Evolutionary conservation across 2,888 invertebrate species (phyloP).

Genomic region (Drosophila barbarae): DNA sequence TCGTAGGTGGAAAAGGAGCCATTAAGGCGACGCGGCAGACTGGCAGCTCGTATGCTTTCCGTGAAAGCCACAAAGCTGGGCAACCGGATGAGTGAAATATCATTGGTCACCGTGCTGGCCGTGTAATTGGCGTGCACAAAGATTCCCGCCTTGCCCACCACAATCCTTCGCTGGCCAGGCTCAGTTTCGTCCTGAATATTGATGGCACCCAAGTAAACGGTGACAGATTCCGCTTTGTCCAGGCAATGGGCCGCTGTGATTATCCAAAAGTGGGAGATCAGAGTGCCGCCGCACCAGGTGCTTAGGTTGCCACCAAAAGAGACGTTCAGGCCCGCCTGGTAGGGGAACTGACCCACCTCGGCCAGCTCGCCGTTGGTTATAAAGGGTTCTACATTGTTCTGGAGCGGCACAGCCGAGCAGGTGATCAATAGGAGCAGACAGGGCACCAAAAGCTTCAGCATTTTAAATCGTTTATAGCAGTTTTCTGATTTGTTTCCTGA

Average conservation of each 20-base stretch:
- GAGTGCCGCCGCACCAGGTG: constrained; percentile 68
- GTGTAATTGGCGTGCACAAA: constrained; percentile 58
- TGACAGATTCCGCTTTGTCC: constrained; percentile 41
- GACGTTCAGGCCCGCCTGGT: constrained; percentile 69
- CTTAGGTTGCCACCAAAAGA: constrained; percentile 19
- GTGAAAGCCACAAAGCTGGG: constrained; percentile 47
- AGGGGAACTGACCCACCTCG: constrained; percentile 61
- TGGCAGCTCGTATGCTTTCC: constrained; percentile 48
- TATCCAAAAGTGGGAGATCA: constrained; percentile 65
- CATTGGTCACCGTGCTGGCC: constrained; percentile 50
- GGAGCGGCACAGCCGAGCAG: constrained; percentile 32
- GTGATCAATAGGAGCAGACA: constrained; percentile 40
- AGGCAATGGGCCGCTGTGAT: constrained; percentile 73
- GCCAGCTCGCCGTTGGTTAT: constrained; percentile 64
- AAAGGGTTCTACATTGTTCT: constrained; percentile 35
- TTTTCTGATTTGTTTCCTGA: background rate
- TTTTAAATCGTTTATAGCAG: constrained; percentile 1
- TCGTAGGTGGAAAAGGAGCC: constrained; percentile 55
- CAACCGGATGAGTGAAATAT: constrained; percentile 58
- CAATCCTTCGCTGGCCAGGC: constrained; percentile 39
- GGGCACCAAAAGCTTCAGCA: constrained; percentile 44
- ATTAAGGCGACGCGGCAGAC: constrained; percentile 51
- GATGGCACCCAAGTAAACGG: constrained; percentile 59
- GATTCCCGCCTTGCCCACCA: constrained; percentile 40
- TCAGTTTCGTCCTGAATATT: constrained; percentile 49